These are phyloP conservation scores for Arion vulgaris DNA, from an alignment of 1,140 invertebrate species.

Conservation along the genomic window DNA sequence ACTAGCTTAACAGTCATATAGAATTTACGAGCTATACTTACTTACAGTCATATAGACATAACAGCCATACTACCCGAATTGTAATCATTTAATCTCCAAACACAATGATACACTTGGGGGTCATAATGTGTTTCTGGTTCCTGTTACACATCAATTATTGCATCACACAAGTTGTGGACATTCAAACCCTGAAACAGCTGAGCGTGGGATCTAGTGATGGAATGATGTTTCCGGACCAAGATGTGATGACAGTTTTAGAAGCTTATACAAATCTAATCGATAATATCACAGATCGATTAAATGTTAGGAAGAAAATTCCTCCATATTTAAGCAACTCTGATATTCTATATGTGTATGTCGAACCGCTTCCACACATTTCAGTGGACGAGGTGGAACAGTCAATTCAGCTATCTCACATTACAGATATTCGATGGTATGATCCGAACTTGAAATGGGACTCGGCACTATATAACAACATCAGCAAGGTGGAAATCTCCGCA, in stretches of 20 bases:
- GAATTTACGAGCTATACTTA: too few species aligned
- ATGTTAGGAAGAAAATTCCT: neutral
- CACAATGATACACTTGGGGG: too few species aligned
- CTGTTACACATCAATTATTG: neutral
- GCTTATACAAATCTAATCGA: neutral
- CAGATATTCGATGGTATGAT: constrained; percentile 71
- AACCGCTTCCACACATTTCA: constrained; percentile 1
- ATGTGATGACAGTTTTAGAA: neutral
- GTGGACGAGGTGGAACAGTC: constrained; percentile 11
- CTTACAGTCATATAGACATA: too few species aligned
- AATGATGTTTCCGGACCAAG: neutral
- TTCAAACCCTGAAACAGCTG: neutral
- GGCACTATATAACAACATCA: constrained; percentile 70
- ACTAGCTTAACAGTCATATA: too few species aligned
- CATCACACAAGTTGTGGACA: neutral
- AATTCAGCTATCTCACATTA: neutral
- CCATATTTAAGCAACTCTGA: neutral
- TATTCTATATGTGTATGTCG: neutral
- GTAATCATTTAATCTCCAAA: too few species aligned
- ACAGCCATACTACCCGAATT: too few species aligned
- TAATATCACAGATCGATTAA: neutral
- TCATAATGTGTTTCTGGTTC: too few species aligned
- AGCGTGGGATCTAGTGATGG: neutral
- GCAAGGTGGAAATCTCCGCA: constrained; percentile 72
- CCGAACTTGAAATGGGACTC: constrained; percentile 74